Conservation (phyloP, 2,113 vertebrate species). For the Phocoena phocoena region DNA sequence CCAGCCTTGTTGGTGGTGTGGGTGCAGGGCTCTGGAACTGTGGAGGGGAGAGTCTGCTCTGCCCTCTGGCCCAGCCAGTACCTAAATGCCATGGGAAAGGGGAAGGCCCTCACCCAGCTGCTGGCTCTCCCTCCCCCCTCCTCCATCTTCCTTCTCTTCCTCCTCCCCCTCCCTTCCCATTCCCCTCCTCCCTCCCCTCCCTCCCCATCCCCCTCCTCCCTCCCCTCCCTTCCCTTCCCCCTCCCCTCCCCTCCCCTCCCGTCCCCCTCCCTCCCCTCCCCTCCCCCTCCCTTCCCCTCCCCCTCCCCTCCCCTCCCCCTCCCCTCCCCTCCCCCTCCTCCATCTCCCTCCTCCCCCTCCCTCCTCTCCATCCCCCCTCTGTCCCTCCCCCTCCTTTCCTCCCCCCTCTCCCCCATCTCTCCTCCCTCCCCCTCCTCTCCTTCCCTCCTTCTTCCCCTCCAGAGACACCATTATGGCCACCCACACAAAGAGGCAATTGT, state of each 20-base stretch:
- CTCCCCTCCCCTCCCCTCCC: fast-evolving
- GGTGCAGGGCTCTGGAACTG: neutral
- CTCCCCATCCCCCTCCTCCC: fast-evolving
- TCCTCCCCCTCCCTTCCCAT: fast-evolving
- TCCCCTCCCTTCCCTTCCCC: fast-evolving
- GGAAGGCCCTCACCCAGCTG: no score
- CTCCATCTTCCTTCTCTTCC: neutral
- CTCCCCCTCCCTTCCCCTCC: fast-evolving
- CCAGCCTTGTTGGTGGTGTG: fast-evolving
- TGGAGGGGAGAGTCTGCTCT: neutral
- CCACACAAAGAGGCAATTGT: constrained; percentile 64
- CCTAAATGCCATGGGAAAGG: neutral
- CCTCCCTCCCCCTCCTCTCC: fast-evolving
- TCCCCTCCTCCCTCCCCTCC: fast-evolving
- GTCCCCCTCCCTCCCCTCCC: neutral
- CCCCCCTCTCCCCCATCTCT: no score
- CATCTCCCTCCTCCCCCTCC: fast-evolving
- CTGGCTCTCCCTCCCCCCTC: neutral
- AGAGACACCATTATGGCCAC: neutral
- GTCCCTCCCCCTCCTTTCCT: fast-evolving
- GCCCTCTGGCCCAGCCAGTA: neutral
- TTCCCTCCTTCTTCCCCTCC: neutral
- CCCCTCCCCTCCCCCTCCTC: fast-evolving
- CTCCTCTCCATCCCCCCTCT: fast-evolving
- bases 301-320: fast-evolving